Conservation (phyloP, 1,140 invertebrate species). For the Brachionus koreanus region DNA sequence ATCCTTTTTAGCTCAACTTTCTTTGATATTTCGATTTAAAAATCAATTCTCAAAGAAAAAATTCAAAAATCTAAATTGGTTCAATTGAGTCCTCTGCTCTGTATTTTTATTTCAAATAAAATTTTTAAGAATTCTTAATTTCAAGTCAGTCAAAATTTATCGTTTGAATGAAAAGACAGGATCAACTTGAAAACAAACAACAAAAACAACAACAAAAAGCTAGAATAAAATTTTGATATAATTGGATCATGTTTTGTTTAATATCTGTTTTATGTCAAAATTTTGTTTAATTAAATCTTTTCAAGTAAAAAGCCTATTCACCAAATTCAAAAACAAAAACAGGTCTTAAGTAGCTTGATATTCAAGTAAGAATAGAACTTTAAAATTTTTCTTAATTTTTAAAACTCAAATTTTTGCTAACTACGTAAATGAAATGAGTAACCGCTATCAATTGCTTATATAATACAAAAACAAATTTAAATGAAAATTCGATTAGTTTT, state of each 20-base stretch:
- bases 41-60: no score
- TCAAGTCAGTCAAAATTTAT: not conserved
- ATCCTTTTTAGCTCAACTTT: no score
- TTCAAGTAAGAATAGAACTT: not conserved
- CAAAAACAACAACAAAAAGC: no score
- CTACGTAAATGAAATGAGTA: not conserved
- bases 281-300: not conserved
- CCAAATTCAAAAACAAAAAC: not conserved
- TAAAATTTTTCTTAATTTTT: not conserved
- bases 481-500: constrained; percentile 6
- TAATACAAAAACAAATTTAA: not conserved
- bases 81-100: no score
- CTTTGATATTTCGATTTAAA: no score
- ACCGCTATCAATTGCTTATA: not conserved
- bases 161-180: not conserved
- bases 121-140: no score
- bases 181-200: not conserved
- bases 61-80: no score
- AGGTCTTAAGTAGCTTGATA: not conserved
- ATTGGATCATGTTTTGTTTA: not conserved
- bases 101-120: no score
- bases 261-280: not conserved
- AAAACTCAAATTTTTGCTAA: not conserved
- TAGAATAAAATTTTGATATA: not conserved
- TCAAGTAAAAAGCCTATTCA: not conserved